Evolutionary conservation across 2,888 invertebrate genomes (phyloP), one percentile per base, ranked within the genome.

Genomic region (Drosophila multiciliata): DNA sequence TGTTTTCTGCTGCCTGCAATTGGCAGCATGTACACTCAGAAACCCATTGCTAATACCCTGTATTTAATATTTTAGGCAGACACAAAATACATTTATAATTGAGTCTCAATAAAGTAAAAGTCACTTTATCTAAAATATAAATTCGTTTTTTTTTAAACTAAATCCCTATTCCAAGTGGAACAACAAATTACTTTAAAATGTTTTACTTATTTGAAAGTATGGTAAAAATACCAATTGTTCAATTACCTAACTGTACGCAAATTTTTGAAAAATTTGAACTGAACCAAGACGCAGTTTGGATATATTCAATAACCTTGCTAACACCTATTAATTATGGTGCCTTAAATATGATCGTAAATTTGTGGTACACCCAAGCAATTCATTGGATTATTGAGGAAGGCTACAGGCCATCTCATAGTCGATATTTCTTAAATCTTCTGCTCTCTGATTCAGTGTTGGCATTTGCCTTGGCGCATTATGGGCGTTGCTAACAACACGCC

Each of bases 391-490:
- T 20, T 45, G 2, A 6, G 45, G 5, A 45, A 23, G 45, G 23
- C 9, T 9, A 7, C 45, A 65, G 63, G 50, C 59, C 8, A 78
- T 66, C n/a, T 52, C 1, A 4, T 8, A 53, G 67, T 61, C 62
- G 29, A 11, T 11, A 1, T 9, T 8, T 3, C 0, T 12, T 0
- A 5, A 8, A 23, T 29, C 29, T 29, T 29, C 3, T n/a, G 9
- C 20, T 23, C 57, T 20, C 29, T 33, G 58, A 59, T 57, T 57
- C 58, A 45, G 49, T 57, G 68, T 60, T 90, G 90, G 87, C 87
- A 88, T 88, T 88, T 88, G 81, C 89, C 89, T 88, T 90, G 90
- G 75, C 80, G 83, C 49, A 38, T 50, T 64, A 59, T 69, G 82
- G 80, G 78, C 75, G 82, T 79, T 52, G 35, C 54, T 23, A 50